phyloP scores from a whole-genome alignment of 2,113 vertebrate genomes.

The Catharus bicknelli region DNA sequence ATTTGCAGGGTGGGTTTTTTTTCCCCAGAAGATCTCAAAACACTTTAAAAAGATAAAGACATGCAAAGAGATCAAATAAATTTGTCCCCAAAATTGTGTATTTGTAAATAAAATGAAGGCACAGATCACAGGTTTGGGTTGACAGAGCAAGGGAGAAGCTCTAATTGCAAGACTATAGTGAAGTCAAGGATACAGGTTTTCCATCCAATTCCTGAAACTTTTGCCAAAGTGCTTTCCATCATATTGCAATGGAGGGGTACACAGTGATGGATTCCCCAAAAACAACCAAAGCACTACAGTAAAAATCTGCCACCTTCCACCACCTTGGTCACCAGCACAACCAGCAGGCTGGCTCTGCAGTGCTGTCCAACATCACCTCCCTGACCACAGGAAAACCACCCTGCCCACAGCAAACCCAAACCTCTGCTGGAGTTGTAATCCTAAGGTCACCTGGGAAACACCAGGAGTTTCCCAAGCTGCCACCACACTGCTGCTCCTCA shows the following conservation, averaged over 20 bases:
- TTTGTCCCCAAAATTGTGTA: background rate
- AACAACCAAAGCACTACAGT: background rate
- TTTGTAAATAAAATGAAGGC: background rate
- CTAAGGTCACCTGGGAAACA: background rate
- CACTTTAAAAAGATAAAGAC: background rate
- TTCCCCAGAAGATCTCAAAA: background rate
- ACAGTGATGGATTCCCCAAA: background rate
- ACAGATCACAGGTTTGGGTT: background rate
- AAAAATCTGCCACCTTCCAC: background rate
- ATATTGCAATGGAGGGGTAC: background rate
- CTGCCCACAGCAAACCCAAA: background rate
- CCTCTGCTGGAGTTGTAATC: background rate
- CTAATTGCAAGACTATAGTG: background rate
- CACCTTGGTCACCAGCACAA: background rate
- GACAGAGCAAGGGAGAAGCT: background rate
- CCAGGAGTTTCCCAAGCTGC: accelerated
- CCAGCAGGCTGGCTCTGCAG: background rate
- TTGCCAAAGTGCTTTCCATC: background rate
- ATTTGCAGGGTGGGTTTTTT: background rate
- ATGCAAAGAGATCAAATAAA: background rate
- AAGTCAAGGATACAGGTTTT: background rate
- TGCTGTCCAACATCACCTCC: background rate
- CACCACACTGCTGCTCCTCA: background rate
- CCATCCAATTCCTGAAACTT: background rate
- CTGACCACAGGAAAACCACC: background rate